Conservation (phyloP, 2,113 vertebrate genomes). For the Azemiops feae region DNA sequence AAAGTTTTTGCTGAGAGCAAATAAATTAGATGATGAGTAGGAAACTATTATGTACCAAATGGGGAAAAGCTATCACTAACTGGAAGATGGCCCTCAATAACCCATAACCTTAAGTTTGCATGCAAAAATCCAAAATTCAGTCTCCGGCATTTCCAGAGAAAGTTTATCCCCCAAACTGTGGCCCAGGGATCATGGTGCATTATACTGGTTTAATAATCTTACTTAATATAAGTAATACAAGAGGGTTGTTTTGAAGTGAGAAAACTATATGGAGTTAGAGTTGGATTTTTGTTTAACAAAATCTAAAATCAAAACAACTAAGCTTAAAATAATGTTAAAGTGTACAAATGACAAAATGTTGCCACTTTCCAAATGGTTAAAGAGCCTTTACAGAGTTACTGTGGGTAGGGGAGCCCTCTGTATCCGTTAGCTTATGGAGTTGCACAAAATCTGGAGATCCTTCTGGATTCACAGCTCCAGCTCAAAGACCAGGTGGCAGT, state of each 20-base stretch:
- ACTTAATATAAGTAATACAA: neutral
- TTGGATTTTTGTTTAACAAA: neutral
- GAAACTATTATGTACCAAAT: neutral
- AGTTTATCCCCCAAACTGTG: neutral
- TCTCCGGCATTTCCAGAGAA: neutral
- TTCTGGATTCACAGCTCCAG: neutral
- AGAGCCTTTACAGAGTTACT: neutral
- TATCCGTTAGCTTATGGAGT: too few relatives aligned
- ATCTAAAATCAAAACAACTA: neutral
- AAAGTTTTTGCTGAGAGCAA: neutral
- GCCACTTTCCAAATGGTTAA: neutral
- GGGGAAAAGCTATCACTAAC: neutral
- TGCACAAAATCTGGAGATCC: too few relatives aligned
- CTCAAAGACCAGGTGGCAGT: neutral
- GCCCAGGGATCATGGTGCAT: neutral
- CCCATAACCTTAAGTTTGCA: neutral
- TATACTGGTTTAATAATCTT: neutral
- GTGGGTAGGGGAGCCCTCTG: too few relatives aligned
- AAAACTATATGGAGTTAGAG: neutral
- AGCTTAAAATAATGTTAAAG: neutral
- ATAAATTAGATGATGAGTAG: neutral
- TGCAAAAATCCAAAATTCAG: neutral
- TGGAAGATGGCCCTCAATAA: neutral
- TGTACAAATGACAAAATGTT: neutral
- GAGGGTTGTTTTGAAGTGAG: neutral